A percentile compares a stretch with the other conserved stretches of the same genome.
These are phyloP conservation scores for Zygothrica quintamaculata DNA, from an alignment of 2,888 invertebrate genomes.

Conservation along the genomic window DNA sequence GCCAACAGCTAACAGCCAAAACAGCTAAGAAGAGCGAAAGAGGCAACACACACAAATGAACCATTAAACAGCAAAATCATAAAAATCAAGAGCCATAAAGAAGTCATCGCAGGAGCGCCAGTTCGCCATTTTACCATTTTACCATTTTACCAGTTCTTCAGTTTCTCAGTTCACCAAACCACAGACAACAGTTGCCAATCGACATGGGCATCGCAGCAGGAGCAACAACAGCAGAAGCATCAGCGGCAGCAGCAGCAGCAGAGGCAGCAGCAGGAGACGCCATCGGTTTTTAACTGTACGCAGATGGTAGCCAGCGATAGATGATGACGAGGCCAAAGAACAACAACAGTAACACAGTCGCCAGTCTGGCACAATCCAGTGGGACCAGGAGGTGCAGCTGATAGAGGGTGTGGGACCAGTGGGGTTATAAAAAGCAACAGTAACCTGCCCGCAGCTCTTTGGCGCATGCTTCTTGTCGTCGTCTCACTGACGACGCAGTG, in stretches of 20 bases:
- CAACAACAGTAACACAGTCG: slow-evolving; percentile 19
- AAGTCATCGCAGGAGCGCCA: slow-evolving; percentile 79
- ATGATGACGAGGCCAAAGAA: slow-evolving; percentile 46
- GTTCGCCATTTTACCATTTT: slow-evolving; percentile 7
- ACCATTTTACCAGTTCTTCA: neutral
- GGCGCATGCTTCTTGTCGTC: slow-evolving; percentile 65
- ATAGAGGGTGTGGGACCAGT: too few species aligned
- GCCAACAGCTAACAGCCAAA: too few species aligned
- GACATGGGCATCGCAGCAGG: slow-evolving; percentile 15
- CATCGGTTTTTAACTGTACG: slow-evolving; percentile 70
- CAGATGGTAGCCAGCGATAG: slow-evolving; percentile 74
- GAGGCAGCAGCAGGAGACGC: slow-evolving; percentile 27
- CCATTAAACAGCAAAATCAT: slow-evolving; percentile 82
- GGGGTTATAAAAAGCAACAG: too few species aligned
- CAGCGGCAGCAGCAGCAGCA: slow-evolving; percentile 32
- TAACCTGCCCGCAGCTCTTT: slow-evolving; percentile 38
- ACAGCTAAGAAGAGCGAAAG: slow-evolving; percentile 17
- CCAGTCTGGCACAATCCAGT: slow-evolving; percentile 23
- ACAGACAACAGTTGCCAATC: slow-evolving; percentile 20
- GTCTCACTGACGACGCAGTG: slow-evolving; percentile 65
- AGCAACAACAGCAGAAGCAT: too few species aligned
- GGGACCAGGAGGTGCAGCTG: neutral
- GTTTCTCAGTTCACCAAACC: neutral
- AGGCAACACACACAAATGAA: slow-evolving; percentile 68
- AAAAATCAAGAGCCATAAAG: slow-evolving; percentile 82